phyloP scores from a whole-genome alignment of 1,140 invertebrate genomes.

The Drosophila seguyi region DNA sequence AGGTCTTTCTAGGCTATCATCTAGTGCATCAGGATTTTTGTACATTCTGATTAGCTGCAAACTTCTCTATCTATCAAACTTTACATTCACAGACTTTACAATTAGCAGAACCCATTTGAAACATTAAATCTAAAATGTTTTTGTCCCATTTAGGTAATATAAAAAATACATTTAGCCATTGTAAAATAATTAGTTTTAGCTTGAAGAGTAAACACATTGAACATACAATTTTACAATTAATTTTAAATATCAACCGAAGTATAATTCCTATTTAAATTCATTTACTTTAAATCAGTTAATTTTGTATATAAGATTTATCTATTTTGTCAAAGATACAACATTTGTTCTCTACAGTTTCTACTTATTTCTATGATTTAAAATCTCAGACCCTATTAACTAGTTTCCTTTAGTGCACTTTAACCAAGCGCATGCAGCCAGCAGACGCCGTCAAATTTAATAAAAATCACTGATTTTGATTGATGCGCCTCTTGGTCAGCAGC shows the following conservation, averaged over 20 bases:
- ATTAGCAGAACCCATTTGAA: not conserved
- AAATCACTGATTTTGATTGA: slow-evolving; percentile 85
- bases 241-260: not conserved
- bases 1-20: too few relatives aligned
- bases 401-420: slow-evolving; percentile 22
- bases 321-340: too few relatives aligned
- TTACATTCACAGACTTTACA: fast-evolving
- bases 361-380: not conserved
- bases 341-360: not conserved
- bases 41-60: not conserved
- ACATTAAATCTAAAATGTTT: not conserved
- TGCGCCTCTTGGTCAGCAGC: slow-evolving; percentile 72
- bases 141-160: not conserved
- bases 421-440: slow-evolving; percentile 58
- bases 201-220: not conserved
- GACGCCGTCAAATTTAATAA: slow-evolving; percentile 85
- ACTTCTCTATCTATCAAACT: not conserved
- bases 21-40: too few relatives aligned
- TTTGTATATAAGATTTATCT: too few relatives aligned
- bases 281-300: not conserved
- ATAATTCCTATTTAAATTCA: not conserved
- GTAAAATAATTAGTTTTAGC: not conserved
- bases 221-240: not conserved
- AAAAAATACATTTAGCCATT: not conserved
- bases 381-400: not conserved